Percentiles rank a stretch among this genome's conserved stretches.
Evolutionary conservation across 2,888 invertebrate species (phyloP).

Genomic region (Sinelater perroti): DNA sequence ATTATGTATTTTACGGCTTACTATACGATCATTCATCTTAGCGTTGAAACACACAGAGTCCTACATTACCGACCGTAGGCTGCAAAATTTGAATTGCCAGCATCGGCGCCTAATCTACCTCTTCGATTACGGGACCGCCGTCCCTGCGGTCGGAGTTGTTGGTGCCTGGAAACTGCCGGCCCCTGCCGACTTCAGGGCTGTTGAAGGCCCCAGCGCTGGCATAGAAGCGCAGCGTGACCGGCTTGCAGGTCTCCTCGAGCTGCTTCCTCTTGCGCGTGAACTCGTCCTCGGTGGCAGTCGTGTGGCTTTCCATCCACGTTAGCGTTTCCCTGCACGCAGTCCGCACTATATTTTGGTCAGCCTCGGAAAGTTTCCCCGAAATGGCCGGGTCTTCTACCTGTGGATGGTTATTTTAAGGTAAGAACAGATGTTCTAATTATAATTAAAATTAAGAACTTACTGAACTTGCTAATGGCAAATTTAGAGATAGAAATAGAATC

Average conservation of each 20-base stretch:
- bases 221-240: constrained; percentile 61
- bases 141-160: no score
- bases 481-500: no score
- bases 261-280: constrained; percentile 69
- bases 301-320: constrained; percentile 71
- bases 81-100: neutral
- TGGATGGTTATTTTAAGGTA: no score
- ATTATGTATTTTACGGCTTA: neutral
- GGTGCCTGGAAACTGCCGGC: constrained; percentile 46
- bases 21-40: neutral
- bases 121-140: constrained; percentile 50
- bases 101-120: constrained; percentile 47
- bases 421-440: neutral
- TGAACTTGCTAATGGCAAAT: no score
- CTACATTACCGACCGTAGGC: neutral
- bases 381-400: constrained; percentile 48
- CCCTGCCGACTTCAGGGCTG: constrained; percentile 12
- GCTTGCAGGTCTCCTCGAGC: constrained; percentile 67
- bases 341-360: constrained; percentile 58
- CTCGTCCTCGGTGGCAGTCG: constrained; percentile 68
- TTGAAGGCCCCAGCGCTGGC: constrained; percentile 31
- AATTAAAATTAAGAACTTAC: no score
- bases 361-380: constrained; percentile 67
- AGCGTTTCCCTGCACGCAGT: constrained; percentile 66
- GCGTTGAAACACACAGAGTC: neutral